Evolutionary conservation across 2,888 invertebrate species (phyloP).

Genomic region (Synanthedon formicaeformis): DNA sequence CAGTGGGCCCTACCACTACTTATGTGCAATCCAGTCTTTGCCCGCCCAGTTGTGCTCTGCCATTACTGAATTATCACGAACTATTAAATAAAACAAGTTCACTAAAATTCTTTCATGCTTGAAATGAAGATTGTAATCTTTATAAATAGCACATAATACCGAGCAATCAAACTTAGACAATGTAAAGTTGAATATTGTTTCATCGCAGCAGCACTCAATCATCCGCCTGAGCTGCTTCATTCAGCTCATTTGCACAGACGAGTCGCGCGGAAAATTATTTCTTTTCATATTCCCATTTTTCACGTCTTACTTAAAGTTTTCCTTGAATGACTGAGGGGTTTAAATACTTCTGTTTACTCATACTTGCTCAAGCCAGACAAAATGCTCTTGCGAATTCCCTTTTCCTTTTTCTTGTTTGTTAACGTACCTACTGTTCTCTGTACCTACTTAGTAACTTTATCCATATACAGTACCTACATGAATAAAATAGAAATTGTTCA

Average conservation of each 20-base stretch:
- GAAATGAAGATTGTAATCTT: constrained; percentile 5
- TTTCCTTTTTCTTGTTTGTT: constrained; percentile 10
- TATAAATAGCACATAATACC: constrained; percentile 1
- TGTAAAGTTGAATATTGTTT: constrained; percentile 54
- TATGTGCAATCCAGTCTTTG: too few relatives aligned
- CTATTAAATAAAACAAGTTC: too few relatives aligned
- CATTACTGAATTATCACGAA: too few relatives aligned
- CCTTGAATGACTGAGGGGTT: constrained; percentile 36
- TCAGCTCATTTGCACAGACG: constrained; percentile 71
- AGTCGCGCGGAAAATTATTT: constrained; percentile 71
- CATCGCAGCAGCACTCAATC: constrained; percentile 57
- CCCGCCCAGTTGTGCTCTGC: too few relatives aligned
- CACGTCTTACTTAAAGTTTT: constrained; percentile 67
- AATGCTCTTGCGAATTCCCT: constrained; percentile 8
- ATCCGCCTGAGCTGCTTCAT: constrained; percentile 61
- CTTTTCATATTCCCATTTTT: constrained; percentile 69
- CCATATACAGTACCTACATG: too few relatives aligned
- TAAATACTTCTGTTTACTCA: constrained; percentile 44
- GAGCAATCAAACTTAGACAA: constrained; percentile 3
- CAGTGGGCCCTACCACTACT: too few relatives aligned
- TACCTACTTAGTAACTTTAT: too few relatives aligned
- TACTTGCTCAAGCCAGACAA: constrained; percentile 20
- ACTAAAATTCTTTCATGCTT: too few relatives aligned
- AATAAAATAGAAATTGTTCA: too few relatives aligned
- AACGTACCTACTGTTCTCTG: neutral